Base-by-base conservation (phyloP, 2,113 vertebrate genomes). In the Megatriorchis doriae region DNA sequence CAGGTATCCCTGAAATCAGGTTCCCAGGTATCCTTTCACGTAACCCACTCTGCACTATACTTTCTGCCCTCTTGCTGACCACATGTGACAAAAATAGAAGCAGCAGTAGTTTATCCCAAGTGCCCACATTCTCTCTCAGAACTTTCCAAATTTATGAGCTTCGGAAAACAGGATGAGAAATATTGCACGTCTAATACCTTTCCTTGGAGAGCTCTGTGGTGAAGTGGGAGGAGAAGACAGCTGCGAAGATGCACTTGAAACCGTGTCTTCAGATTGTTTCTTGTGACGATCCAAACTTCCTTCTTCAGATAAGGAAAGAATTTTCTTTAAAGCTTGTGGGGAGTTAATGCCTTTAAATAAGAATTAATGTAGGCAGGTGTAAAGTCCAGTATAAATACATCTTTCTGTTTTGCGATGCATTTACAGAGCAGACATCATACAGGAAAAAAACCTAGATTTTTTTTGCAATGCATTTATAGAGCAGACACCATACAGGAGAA, bases 291-390 rank as follows among this genome's bases (percentile, higher is more conserved):
- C 99, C 90, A 98, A 97, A 79, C 94, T 98, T 74, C 98, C 99
- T 98, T 99, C 99, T 98, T 99, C 99, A 2, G 99, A 99, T 95
- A 99, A 98, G 20, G 99, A 99, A 94, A 99, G 98, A 81, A 99
- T 99, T 98, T 99, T 99, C 98, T 99, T 99, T 98, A 99, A 98
- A 97, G 99, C 99, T 98, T 99, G 99, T 2, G 99, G 99, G 16
- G 99, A 99, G 85, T 99, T 99, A 90, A 99, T 99, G 88, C 99
- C 99, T 99, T 56, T 34, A 88, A 96, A 70, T 48, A 90, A 93
- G 90, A 90, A 74, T 34, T 31, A 94, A 93, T 3, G 48, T 23
- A 83, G 25, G 47, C 42, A 90, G 36, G 65, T 86, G 34, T 91
- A n/a, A 95, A 85, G 48, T 26, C 20, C 40, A 42, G 26, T 31